Base-by-base conservation (phyloP, 2,888 invertebrate genomes). In the Heterodera filipjevi region DNA sequence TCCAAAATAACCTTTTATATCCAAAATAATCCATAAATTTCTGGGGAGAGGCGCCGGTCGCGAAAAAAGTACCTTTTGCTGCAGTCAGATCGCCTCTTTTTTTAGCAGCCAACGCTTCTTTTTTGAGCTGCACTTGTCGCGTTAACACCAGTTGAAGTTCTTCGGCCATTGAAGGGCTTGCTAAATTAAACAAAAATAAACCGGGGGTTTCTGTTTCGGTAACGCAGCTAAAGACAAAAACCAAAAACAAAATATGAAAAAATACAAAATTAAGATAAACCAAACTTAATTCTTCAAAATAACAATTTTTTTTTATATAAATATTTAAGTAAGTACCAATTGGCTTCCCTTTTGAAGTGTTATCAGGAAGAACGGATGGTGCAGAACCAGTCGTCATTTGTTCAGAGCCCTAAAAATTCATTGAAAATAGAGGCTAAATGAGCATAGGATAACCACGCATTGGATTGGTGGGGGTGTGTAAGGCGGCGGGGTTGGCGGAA, bases 91-190 rank as follows among this genome's bases (percentile, higher is more conserved):
- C 84, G 33, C 88, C 88, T 1, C 78, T 70, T 22, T 82, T 78
- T 76, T 88, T 88, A 14, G 86, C 86, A 10, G 75, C 78, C 22
- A 88, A 72, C 12, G 88, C 88, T 6, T 86, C 88, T 71, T 85
- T 82, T 77, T 87, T 87, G 5, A 77, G 49, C 33, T 79, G 78
- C 80, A 86, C 84, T 79, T 86, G 87, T 35, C 87, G 80, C 46
- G 82, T 80, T 22, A 86, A 44, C n/a, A 87, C 77, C 76, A 86
- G 84, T 32, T 82, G 74, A 39, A 85, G 80, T 32, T 83, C 80
- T 39, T 79, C 68, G 46, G 59, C 59, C 81, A 81, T 59, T 27
- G 66, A 33, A 53, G 73, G 22, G 19, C 8, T 59, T 27, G 39
- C 33, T 66, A 39, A 39, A 39, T n/a, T n/a, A n/a, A n/a, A n/a